Conservation (phyloP, 2,113 vertebrate genomes). For the Hydrolagus affinis region DNA sequence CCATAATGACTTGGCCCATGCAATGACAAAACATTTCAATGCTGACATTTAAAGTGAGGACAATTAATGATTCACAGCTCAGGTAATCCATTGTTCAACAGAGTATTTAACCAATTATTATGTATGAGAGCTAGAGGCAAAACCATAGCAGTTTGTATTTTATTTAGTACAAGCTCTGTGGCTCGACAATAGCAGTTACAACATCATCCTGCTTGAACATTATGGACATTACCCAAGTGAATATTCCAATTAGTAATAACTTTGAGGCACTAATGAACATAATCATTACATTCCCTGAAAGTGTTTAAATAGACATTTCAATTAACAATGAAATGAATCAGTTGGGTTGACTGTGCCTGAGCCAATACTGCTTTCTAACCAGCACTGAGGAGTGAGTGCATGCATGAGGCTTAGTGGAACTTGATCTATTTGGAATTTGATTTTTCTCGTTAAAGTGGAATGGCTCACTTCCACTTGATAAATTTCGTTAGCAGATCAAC, state of each 20-base stretch:
- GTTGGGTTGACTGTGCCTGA: neutral
- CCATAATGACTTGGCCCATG: neutral
- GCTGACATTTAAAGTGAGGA: neutral
- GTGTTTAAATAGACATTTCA: neutral
- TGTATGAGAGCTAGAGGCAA: too few species aligned
- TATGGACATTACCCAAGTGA: neutral
- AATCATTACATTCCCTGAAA: neutral
- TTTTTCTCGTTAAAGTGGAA: neutral
- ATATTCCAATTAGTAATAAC: neutral
- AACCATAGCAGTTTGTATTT: neutral
- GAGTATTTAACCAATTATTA: neutral
- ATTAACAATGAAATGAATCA: neutral
- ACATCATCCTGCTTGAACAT: neutral
- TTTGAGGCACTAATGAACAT: neutral
- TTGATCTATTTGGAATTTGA: too few species aligned
- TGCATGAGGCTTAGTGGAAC: too few species aligned
- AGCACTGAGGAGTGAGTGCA: too few species aligned
- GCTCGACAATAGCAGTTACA: neutral
- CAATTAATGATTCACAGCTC: conserved; percentile 18
- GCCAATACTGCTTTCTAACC: neutral
- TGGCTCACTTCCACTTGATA: neutral
- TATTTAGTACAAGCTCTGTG: neutral
- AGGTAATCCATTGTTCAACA: neutral
- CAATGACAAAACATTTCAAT: neutral
- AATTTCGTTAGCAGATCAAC: neutral